These are phyloP conservation scores for Oscheius sp. DNA, from an alignment of 1,140 invertebrate species.

Conservation along the genomic window DNA sequence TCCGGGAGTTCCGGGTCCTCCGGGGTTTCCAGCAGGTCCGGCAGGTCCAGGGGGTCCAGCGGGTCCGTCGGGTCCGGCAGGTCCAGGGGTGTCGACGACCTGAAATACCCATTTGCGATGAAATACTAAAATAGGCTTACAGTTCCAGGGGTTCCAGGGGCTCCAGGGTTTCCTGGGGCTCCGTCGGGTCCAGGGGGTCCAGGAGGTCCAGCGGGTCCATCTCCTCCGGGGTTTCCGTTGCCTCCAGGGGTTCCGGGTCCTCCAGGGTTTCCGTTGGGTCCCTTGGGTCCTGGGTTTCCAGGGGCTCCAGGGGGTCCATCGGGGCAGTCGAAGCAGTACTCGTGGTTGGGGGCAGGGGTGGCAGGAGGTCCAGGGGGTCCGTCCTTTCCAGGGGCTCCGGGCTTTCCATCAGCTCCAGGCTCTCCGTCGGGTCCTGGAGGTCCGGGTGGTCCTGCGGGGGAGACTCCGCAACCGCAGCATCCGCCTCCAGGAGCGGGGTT, in stretches of 20 bases:
- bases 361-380: conserved; percentile 21
- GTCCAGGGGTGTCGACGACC: too few species aligned
- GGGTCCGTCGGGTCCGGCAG: too few species aligned
- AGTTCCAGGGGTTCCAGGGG: conserved; percentile 34
- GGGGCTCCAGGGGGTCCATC: conserved; percentile 35
- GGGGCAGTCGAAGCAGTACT: conserved; percentile 42
- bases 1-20: too few species aligned
- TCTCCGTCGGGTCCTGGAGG: conserved; percentile 37
- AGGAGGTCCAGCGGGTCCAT: too few species aligned
- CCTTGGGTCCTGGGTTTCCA: conserved; percentile 38
- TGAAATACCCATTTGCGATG: too few species aligned
- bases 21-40: too few species aligned
- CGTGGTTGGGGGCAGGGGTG: conserved; percentile 5
- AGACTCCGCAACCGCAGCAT: conserved; percentile 37
- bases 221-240: too few species aligned
- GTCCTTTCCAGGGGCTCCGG: conserved; percentile 27
- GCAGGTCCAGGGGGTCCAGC: too few species aligned
- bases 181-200: too few species aligned
- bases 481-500: too few species aligned
- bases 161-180: too few species aligned
- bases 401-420: conserved; percentile 24
- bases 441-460: conserved; percentile 29
- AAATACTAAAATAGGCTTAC: too few species aligned
- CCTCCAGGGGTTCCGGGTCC: conserved; percentile 25
- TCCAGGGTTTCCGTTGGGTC: conserved; percentile 42